A percentile compares a stretch with the other conserved stretches of the same genome.
These are phyloP conservation scores for Busarellus nigricollis DNA, from an alignment of 2,797 vertebrate species.

Conservation along the genomic window DNA sequence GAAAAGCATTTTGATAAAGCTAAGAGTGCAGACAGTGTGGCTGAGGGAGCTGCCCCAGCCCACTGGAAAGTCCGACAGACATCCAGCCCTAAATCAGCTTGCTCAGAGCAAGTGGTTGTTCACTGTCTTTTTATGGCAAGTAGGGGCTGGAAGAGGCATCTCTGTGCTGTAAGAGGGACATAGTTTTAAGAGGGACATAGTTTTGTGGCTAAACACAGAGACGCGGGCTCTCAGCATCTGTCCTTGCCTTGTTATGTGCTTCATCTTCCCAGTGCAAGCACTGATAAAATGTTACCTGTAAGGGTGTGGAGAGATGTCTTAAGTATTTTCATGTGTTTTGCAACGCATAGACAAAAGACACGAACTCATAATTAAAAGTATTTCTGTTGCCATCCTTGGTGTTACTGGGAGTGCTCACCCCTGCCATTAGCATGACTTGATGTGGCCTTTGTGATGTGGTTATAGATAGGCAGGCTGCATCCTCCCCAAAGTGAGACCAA, in stretches of 20 bases:
- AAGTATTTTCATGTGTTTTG: background rate
- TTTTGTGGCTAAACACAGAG: background rate
- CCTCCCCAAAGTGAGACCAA: background rate
- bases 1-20: background rate
- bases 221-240: background rate
- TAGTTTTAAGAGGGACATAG: accelerated
- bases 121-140: background rate
- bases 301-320: background rate
- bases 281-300: background rate
- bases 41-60: background rate
- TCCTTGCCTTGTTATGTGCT: background rate
- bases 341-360: background rate
- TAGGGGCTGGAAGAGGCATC: background rate
- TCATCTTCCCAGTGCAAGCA: background rate
- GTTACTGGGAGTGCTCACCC: background rate
- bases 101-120: accelerated
- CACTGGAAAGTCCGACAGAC: background rate
- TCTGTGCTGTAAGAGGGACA: background rate
- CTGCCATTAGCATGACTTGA: background rate
- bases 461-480: background rate
- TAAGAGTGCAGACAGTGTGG: background rate
- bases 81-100: background rate
- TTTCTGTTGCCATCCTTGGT: background rate
- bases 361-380: background rate
- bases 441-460: constrained; percentile 1